Evolutionary conservation across 2,797 vertebrate species (phyloP).

Genomic region (Gallinago stenura): DNA sequence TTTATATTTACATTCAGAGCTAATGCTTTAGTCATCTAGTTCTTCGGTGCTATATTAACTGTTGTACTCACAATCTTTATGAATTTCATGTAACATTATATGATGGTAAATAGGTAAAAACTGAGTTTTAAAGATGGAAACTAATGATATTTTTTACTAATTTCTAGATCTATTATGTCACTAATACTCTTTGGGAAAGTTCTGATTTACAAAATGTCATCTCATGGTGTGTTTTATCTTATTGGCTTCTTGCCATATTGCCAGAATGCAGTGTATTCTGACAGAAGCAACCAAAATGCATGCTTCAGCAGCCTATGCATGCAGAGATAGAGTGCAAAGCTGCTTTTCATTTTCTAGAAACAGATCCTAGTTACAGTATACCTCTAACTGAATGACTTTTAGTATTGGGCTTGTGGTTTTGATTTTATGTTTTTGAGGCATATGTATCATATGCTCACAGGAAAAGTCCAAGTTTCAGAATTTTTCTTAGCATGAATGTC

Average conservation of each 20-base stretch:
- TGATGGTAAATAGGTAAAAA: not conserved
- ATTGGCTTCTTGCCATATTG: constrained; percentile 33
- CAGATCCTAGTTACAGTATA: not conserved
- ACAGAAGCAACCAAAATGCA: not conserved
- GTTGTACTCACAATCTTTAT: not conserved
- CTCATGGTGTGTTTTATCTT: constrained; percentile 35
- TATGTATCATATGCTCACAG: not conserved
- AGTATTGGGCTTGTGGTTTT: not conserved
- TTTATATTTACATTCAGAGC: not conserved
- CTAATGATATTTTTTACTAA: constrained; percentile 7
- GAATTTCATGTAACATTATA: not conserved
- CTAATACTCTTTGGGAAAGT: constrained; percentile 9
- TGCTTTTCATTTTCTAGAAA: constrained; percentile 42
- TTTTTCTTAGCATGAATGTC: not conserved
- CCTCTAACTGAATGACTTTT: not conserved
- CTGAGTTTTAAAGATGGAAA: not conserved
- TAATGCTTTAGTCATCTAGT: not conserved
- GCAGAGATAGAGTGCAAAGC: not conserved
- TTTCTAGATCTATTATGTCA: constrained; percentile 16
- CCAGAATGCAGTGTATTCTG: not conserved
- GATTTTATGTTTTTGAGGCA: not conserved
- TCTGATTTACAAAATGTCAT: constrained; percentile 28
- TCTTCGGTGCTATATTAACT: not conserved
- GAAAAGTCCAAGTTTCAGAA: not conserved
- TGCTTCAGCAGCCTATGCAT: not conserved